These are phyloP conservation scores for Gymnogyps californianus DNA, from an alignment of 2,113 vertebrate species.

Conservation along the genomic window DNA sequence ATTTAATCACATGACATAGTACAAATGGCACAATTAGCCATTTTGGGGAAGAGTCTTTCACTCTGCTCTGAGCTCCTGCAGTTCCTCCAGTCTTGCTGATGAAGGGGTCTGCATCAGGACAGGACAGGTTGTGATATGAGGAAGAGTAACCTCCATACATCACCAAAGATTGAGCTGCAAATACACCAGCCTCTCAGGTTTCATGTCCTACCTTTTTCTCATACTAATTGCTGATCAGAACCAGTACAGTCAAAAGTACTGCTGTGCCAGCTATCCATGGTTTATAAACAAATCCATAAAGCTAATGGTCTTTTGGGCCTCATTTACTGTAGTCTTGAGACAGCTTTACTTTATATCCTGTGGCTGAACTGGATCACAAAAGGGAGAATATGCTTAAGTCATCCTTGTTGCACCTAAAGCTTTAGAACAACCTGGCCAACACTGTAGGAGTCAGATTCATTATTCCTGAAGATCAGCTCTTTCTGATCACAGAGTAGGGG, in stretches of 20 bases:
- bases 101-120: not conserved
- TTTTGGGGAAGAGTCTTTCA: not conserved
- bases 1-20: not conserved
- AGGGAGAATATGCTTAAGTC: not conserved
- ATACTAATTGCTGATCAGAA: not conserved
- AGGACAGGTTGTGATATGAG: not conserved
- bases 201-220: not conserved
- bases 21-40: not conserved
- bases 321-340: not conserved
- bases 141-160: not conserved
- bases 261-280: not conserved
- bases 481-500: not conserved
- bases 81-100: not conserved
- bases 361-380: not conserved
- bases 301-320: not conserved
- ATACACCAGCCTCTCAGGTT: not conserved
- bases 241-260: not conserved
- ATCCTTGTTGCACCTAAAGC: not conserved
- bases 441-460: not conserved
- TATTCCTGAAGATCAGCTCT: not conserved
- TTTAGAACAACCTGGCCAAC: not conserved
- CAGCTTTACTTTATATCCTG: not conserved
- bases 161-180: not conserved
- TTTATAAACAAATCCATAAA: not conserved
- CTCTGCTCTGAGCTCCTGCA: not conserved